Conservation (phyloP, 2,888 invertebrate species). For the Leptinotarsa tumamoca region DNA sequence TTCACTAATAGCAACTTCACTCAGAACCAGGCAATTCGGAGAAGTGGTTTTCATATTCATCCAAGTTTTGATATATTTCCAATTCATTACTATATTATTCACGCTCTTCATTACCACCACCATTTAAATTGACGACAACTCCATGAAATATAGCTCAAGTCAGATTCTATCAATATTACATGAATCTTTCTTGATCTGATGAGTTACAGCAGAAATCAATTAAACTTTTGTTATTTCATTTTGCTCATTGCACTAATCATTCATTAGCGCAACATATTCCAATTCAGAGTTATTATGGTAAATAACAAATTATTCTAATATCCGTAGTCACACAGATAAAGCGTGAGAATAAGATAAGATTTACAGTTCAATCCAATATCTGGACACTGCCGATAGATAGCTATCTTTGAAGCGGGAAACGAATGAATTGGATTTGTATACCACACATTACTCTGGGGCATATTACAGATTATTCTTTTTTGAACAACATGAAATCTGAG, state of each 20-base stretch:
- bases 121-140: neutral
- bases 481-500: conserved; percentile 32
- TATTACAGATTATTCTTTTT: conserved; percentile 31
- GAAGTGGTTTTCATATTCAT: no score
- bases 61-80: no score
- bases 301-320: conserved; percentile 48
- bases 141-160: neutral
- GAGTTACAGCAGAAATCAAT: conserved; percentile 1
- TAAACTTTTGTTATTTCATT: neutral
- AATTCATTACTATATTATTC: no score
- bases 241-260: neutral
- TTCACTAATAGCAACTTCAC: no score
- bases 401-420: conserved; percentile 38
- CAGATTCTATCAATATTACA: neutral
- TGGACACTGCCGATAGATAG: conserved; percentile 8
- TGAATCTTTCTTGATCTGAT: neutral
- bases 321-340: conserved; percentile 39
- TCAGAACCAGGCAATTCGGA: no score
- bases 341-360: conserved; percentile 38
- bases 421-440: conserved; percentile 39
- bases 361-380: conserved; percentile 1
- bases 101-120: no score
- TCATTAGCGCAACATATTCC: conserved; percentile 12
- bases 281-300: conserved; percentile 17
- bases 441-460: conserved; percentile 28